A percentile compares a stretch with the other conserved stretches of the same genome.
These are phyloP conservation scores for Tolmerus cingulatus DNA, from an alignment of 2,888 invertebrate species.

Conservation along the genomic window DNA sequence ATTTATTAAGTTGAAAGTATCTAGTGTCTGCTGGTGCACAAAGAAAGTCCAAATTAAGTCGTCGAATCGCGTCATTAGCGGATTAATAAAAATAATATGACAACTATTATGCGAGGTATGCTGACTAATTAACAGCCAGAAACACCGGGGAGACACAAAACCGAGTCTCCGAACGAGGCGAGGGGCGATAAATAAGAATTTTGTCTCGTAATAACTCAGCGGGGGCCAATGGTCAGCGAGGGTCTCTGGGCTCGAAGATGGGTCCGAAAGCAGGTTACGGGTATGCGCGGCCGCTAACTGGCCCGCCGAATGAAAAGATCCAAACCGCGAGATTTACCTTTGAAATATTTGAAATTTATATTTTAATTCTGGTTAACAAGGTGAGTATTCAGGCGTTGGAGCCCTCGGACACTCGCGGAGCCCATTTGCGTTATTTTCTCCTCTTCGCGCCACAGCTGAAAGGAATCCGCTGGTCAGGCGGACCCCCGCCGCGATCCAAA, in stretches of 20 bases:
- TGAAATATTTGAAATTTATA: slow-evolving; percentile 49
- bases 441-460: slow-evolving; percentile 15
- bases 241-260: background rate
- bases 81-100: slow-evolving; percentile 61
- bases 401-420: background rate
- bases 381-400: slow-evolving; percentile 42
- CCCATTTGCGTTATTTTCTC: slow-evolving; percentile 28
- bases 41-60: slow-evolving; percentile 19
- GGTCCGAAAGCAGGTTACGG: slow-evolving; percentile 13
- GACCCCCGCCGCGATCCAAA: slow-evolving; percentile 52
- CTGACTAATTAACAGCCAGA: slow-evolving; percentile 64
- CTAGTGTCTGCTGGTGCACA: background rate
- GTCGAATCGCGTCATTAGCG: slow-evolving; percentile 21
- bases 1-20: background rate
- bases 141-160: slow-evolving; percentile 2
- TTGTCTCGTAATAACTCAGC: slow-evolving; percentile 64
- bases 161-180: slow-evolving; percentile 60
- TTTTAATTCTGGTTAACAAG: slow-evolving; percentile 49
- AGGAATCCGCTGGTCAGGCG: slow-evolving; percentile 1
- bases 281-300: background rate
- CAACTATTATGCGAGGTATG: slow-evolving; percentile 64
- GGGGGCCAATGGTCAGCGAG: slow-evolving; percentile 58
- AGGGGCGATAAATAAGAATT: slow-evolving; percentile 64
- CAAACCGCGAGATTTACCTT: slow-evolving; percentile 33
- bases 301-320: background rate